Evolutionary conservation across 2,888 invertebrate genomes (phyloP).

Genomic region (Eupithecia dodoneata): DNA sequence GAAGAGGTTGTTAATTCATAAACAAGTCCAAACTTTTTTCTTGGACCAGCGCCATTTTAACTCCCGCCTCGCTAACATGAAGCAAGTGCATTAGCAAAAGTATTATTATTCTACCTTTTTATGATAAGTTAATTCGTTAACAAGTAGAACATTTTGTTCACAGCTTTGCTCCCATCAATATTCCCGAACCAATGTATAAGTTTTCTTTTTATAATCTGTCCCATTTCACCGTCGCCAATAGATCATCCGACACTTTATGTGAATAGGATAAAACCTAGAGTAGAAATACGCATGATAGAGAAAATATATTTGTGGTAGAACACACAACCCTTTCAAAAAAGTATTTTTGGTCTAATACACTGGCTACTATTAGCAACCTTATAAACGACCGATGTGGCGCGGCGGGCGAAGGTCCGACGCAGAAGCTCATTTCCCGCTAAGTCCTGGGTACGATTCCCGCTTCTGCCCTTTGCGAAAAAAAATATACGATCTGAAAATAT

Average conservation of each 20-base stretch:
- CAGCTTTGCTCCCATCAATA: constrained; percentile 39
- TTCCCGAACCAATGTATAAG: constrained; percentile 39
- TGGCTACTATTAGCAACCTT: background rate
- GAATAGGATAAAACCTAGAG: constrained; percentile 38
- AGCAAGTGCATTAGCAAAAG: background rate
- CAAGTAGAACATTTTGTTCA: constrained; percentile 38
- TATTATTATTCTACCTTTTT: background rate
- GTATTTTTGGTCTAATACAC: background rate
- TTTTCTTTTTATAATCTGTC: constrained; percentile 46
- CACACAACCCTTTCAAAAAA: background rate
- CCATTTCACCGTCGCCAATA: constrained; percentile 43
- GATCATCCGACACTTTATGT: constrained; percentile 47
- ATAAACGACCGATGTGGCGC: too few species aligned
- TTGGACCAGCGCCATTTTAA: background rate
- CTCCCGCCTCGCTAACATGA: background rate
- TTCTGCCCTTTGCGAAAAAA: too few species aligned
- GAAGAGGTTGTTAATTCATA: background rate
- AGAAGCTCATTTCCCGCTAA: too few species aligned
- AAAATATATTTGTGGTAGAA: background rate
- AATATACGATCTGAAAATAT: too few species aligned
- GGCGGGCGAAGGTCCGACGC: too few species aligned
- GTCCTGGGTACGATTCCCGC: too few species aligned
- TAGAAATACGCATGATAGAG: constrained; percentile 12
- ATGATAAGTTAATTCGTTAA: constrained; percentile 20
- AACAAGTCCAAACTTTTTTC: background rate